Evolutionary conservation across 2,797 vertebrate species (phyloP).

Genomic region (Danio choprae): DNA sequence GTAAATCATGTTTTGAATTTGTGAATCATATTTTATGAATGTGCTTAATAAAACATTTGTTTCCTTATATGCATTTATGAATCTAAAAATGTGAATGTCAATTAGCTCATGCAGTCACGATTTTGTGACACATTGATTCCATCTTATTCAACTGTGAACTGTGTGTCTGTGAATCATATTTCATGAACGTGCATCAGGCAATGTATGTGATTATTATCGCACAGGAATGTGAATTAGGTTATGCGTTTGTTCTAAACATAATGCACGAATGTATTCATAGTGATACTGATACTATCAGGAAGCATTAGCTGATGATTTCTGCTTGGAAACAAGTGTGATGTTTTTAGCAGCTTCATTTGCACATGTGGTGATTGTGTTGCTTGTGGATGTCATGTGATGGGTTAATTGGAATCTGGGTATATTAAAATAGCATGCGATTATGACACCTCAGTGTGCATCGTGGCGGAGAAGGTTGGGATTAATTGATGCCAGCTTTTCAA

Average conservation of each 20-base stretch:
- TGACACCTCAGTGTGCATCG: slow-evolving; percentile 51
- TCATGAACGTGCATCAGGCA: not conserved
- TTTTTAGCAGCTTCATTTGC: slow-evolving; percentile 57
- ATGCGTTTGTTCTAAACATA: not conserved
- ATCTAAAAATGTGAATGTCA: not conserved
- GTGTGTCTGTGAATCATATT: not conserved
- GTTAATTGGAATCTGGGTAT: slow-evolving; percentile 41
- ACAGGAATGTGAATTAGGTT: not conserved
- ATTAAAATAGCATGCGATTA: slow-evolving; percentile 49
- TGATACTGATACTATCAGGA: not conserved
- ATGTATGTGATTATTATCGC: not conserved
- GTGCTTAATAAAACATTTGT: not conserved
- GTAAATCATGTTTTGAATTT: not conserved
- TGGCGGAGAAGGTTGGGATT: slow-evolving; percentile 23
- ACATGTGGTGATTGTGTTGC: slow-evolving; percentile 52
- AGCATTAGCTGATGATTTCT: slow-evolving; percentile 45
- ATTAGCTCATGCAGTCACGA: not conserved
- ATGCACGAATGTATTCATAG: not conserved
- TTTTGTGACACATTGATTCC: not conserved
- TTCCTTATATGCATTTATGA: not conserved
- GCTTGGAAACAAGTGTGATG: slow-evolving; percentile 46
- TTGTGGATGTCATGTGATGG: slow-evolving; percentile 24
- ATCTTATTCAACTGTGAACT: not conserved
- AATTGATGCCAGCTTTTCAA: slow-evolving; percentile 46
- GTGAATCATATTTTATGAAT: not conserved